Evolutionary conservation across 1,140 invertebrate species (phyloP), one percentile per base, ranked within the genome.

Genomic region (Zaprionus kolodkinae): DNA sequence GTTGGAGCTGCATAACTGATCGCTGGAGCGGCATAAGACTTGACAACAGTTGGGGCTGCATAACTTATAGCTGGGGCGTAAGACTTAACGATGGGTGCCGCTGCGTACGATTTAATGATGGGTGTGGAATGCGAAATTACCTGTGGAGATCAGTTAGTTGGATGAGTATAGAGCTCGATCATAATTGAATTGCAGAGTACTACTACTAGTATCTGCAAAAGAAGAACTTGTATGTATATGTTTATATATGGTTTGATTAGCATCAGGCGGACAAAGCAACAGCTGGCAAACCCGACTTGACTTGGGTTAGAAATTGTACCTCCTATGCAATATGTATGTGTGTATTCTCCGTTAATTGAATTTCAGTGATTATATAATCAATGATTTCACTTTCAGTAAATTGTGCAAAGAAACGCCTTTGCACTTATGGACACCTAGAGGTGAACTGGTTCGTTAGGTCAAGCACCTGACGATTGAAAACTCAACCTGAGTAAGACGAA

Each of bases 21-120:
- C 6, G 70, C 75, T 57, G 77, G 77, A 21, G 87, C 87, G 2
- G 86, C 76, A 65, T 85, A 84, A 6, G 81, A 84, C 27, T 85
- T 88, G 9, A 81, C 73, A 12, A 85, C 45, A 21, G 78, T 27
- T n/a, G 88, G 89, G 7, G 88, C 88, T 6, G 88, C 83, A 55
- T 88, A 91, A 60, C 87, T 86, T 10, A 86, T 78, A 21, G 78
- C 78, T 1, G 85, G 81, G 25, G 85, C 79, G 52, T 82, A 85
- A 0, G 78, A 78, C 54, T 84, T 78, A 21, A 79, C 75, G 52
- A 81, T 78, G 36, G 76, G 73, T 2, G 82, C 70, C 0, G 82
- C 82, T 10, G 69, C 69, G 4, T 72, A 79, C 1, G 76, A 79
- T 11, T 76, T 73, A 17, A 81, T 68, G 15, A 81, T 60, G 25